A percentile compares a stretch with the other conserved stretches of the same genome.
phyloP scores from a whole-genome alignment of 2,888 invertebrate species.

The Cryptocephalus primarius region DNA sequence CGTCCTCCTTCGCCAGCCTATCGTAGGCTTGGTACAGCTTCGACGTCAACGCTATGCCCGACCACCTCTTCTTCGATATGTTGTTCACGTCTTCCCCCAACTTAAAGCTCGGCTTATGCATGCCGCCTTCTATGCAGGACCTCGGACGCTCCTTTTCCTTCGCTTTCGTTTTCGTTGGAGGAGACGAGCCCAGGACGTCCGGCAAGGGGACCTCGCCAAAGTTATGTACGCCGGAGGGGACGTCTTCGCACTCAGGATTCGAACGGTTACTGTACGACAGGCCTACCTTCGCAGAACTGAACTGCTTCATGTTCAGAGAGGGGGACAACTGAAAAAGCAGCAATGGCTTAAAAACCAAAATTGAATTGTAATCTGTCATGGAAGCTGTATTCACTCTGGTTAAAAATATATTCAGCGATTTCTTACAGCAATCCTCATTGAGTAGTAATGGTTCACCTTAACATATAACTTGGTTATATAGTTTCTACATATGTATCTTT shows the following conservation, averaged over 20 bases:
- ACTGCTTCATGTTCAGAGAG: conserved; percentile 22
- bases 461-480: too few relatives aligned
- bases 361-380: too few relatives aligned
- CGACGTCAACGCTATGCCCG: conserved; percentile 57
- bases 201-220: conserved; percentile 36
- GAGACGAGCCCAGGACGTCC: conserved; percentile 44
- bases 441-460: too few relatives aligned
- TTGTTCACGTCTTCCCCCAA: conserved; percentile 35
- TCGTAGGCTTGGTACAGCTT: conserved; percentile 65
- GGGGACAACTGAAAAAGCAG: conserved; percentile 13
- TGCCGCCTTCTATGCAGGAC: conserved; percentile 54
- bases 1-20: conserved; percentile 53
- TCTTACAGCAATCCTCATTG: too few relatives aligned
- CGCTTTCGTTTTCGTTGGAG: conserved; percentile 39
- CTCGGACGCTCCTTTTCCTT: conserved; percentile 49
- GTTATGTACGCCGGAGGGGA: conserved; percentile 40
- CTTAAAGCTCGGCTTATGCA: conserved; percentile 29
- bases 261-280: conserved; percentile 40
- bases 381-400: too few relatives aligned
- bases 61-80: conserved; percentile 56
- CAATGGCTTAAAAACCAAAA: too few relatives aligned
- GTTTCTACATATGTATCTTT: too few relatives aligned
- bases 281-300: conserved; percentile 39
- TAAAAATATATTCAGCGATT: too few relatives aligned
- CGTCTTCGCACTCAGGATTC: conserved; percentile 38